phyloP scores from a whole-genome alignment of 2,113 vertebrate genomes.

The Lepus timidus region DNA sequence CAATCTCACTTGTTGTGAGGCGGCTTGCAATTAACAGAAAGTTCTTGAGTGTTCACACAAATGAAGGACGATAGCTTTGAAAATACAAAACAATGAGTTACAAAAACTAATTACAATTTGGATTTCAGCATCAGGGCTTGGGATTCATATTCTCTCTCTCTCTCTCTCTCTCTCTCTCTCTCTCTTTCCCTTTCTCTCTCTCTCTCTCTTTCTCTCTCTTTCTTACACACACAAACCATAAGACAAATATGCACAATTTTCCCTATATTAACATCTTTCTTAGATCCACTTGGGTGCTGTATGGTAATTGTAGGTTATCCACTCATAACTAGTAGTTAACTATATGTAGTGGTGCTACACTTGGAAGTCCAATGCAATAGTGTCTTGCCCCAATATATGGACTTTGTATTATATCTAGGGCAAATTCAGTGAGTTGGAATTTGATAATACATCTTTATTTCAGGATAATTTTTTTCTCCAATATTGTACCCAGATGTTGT shows the following conservation, averaged over 20 bases:
- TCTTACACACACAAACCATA: neutral
- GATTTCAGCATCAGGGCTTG: neutral
- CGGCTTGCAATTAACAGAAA: neutral
- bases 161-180: neutral
- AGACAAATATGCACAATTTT: neutral
- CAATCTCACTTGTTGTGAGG: neutral
- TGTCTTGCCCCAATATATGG: neutral
- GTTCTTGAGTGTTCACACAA: neutral
- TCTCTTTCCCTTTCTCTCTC: neutral
- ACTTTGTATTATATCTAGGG: neutral
- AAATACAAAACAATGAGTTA: conserved; percentile 29
- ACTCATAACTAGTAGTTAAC: neutral
- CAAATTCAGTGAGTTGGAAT: neutral
- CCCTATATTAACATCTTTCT: neutral
- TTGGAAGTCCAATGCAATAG: neutral
- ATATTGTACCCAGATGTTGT: neutral
- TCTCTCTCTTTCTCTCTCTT: no score
- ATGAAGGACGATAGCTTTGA: conserved; percentile 15
- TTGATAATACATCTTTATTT: neutral
- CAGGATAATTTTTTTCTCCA: neutral
- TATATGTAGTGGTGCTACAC: neutral
- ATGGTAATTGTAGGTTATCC: rapidly evolving
- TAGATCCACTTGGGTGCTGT: neutral
- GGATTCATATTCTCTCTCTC: neutral
- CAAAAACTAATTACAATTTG: conserved; percentile 1